These are phyloP conservation scores for Chrysemys picta DNA, from an alignment of 2,113 vertebrate genomes.

Conservation along the genomic window DNA sequence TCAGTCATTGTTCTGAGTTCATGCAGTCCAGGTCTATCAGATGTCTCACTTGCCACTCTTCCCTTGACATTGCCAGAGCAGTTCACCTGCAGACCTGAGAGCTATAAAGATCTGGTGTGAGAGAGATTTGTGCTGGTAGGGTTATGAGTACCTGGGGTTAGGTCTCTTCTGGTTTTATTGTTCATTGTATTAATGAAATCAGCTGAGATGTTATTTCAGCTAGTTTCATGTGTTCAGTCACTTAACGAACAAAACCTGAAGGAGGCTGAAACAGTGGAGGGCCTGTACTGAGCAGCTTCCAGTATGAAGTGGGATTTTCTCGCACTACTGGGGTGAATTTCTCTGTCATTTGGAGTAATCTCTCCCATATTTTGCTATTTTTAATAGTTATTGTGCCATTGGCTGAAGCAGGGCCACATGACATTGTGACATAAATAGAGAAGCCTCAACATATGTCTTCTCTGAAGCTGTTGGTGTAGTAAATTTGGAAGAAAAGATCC, in stretches of 20 bases:
- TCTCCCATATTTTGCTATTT: background rate
- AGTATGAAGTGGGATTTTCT: background rate
- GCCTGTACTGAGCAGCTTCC: background rate
- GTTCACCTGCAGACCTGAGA: background rate
- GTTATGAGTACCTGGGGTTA: background rate
- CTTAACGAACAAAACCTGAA: slow-evolving; percentile 17
- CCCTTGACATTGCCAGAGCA: background rate
- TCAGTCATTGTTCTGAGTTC: background rate
- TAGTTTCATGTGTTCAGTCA: background rate
- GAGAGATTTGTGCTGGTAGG: background rate
- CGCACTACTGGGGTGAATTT: background rate
- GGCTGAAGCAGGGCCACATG: background rate
- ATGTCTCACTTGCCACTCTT: background rate
- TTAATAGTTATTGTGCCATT: background rate
- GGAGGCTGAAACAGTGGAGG: background rate
- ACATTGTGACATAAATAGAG: background rate
- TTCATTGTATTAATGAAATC: background rate
- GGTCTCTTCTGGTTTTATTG: background rate
- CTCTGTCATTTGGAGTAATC: background rate
- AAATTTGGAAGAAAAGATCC: background rate
- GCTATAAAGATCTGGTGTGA: background rate
- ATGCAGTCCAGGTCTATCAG: background rate
- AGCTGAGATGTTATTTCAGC: background rate
- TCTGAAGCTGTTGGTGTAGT: background rate
- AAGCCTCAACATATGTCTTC: background rate